A percentile compares a stretch with the other conserved stretches of the same genome.
phyloP scores from a whole-genome alignment of 2,113 vertebrate genomes.

The Atractosteus spatula region DNA sequence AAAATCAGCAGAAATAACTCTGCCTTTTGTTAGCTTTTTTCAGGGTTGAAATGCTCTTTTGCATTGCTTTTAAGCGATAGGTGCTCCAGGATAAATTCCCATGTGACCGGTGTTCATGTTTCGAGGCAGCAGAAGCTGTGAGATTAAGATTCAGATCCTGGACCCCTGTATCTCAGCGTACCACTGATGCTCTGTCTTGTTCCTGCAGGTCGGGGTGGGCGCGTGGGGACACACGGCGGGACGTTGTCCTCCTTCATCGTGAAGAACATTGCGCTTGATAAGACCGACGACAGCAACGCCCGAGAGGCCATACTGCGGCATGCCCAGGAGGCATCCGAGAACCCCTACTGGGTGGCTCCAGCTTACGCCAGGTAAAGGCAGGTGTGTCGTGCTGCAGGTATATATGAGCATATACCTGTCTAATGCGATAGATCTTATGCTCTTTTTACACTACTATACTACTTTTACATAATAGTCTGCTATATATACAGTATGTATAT shows the following conservation, averaged over 20 bases:
- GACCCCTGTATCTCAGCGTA: neutral
- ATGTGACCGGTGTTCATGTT: too few species aligned
- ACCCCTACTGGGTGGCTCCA: constrained; percentile 92
- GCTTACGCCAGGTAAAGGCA: constrained; percentile 82
- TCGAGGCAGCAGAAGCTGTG: too few species aligned
- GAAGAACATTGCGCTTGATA: constrained; percentile 95
- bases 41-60: too few species aligned
- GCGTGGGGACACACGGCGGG: constrained; percentile 90
- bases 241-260: constrained; percentile 96
- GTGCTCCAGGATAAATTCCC: too few species aligned
- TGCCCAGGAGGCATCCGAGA: constrained; percentile 84
- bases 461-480: too few species aligned
- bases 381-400: neutral
- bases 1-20: too few species aligned
- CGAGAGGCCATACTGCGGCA: constrained; percentile 94
- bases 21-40: too few species aligned
- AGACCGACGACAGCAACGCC: constrained; percentile 93
- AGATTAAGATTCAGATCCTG: too few species aligned
- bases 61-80: too few species aligned
- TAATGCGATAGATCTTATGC: too few species aligned
- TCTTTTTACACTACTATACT: too few species aligned
- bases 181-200: neutral
- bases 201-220: constrained; percentile 83
- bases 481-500: too few species aligned
- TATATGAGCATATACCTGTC: neutral